phyloP scores from a whole-genome alignment of 2,113 vertebrate species.

The Peromyscus maniculatus region DNA sequence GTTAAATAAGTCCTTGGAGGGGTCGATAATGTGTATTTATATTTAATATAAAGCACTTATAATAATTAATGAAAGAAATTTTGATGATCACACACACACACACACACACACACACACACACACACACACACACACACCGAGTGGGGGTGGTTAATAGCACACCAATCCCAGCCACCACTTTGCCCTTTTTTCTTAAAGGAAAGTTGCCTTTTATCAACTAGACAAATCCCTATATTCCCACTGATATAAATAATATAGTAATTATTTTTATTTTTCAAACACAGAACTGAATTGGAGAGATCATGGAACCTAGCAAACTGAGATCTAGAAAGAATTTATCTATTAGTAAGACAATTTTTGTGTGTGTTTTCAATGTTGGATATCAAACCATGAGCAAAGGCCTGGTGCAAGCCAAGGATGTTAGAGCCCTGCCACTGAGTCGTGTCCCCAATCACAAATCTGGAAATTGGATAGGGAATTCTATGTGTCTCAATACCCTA shows the following conservation, averaged over 20 bases:
- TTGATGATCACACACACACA: constrained; percentile 28
- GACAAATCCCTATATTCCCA: constrained; percentile 13
- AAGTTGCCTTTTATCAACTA: constrained; percentile 59
- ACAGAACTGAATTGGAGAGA: constrained; percentile 7
- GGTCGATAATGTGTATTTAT: constrained; percentile 19
- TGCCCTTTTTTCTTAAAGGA: constrained; percentile 23
- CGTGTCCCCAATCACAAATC: background rate
- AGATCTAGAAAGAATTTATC: background rate
- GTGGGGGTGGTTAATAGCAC: constrained; percentile 67
- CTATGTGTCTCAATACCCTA: background rate
- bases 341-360: background rate
- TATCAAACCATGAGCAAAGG: background rate
- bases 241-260: constrained; percentile 41
- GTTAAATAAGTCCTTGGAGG: background rate
- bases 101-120: background rate
- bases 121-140: background rate
- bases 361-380: background rate
- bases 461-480: constrained; percentile 24
- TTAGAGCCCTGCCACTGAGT: background rate
- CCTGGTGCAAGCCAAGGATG: background rate
- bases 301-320: constrained; percentile 34
- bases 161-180: background rate
- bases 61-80: constrained; percentile 65
- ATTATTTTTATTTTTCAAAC: constrained; percentile 47
- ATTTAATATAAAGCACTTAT: constrained; percentile 36